Percentiles rank a stretch among this genome's conserved stretches.
Evolutionary conservation across 2,797 vertebrate genomes (phyloP).

Genomic region (Kryptopterus vitreolus): DNA sequence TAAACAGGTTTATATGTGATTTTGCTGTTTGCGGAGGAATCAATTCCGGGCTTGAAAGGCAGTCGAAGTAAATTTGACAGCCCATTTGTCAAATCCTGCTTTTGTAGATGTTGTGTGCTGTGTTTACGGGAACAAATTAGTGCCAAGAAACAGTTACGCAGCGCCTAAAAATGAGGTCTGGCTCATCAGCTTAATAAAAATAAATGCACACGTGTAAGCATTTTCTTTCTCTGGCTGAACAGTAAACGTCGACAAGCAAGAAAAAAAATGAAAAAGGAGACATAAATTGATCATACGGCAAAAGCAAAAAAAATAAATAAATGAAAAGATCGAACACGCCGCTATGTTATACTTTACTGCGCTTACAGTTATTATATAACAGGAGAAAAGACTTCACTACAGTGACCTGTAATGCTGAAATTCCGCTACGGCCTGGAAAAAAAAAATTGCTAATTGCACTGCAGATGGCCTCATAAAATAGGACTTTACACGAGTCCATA

Average conservation of each 20-base stretch:
- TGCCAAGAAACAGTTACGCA: conserved; percentile 9
- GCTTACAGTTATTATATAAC: not conserved
- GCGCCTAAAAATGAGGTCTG: conserved; percentile 1
- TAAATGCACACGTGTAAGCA: conserved; percentile 8
- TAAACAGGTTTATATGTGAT: conserved; percentile 36
- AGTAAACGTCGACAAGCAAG: not conserved
- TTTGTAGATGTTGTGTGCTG: conserved; percentile 11
- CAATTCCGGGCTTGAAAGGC: conserved; percentile 21
- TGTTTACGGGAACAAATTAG: conserved; percentile 35
- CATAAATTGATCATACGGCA: not conserved
- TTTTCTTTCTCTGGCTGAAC: conserved; percentile 6
- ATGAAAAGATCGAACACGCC: not conserved
- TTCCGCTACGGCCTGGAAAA: conserved; percentile 36
- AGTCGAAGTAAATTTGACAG: conserved; percentile 11
- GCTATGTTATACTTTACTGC: not conserved
- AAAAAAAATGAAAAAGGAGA: no score
- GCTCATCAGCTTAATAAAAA: conserved; percentile 31
- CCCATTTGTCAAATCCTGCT: conserved; percentile 22
- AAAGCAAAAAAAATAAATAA: no score
- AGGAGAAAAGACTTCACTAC: not conserved
- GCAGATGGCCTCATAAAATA: conserved; percentile 33
- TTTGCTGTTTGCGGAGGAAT: conserved; percentile 5
- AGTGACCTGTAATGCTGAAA: conserved; percentile 25
- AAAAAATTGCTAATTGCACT: conserved; percentile 38
- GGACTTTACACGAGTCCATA: conserved; percentile 36